A percentile compares a stretch with the other conserved stretches of the same genome.
Conservation (phyloP, 2,888 invertebrate species). For the Craniophora ligustri region DNA sequence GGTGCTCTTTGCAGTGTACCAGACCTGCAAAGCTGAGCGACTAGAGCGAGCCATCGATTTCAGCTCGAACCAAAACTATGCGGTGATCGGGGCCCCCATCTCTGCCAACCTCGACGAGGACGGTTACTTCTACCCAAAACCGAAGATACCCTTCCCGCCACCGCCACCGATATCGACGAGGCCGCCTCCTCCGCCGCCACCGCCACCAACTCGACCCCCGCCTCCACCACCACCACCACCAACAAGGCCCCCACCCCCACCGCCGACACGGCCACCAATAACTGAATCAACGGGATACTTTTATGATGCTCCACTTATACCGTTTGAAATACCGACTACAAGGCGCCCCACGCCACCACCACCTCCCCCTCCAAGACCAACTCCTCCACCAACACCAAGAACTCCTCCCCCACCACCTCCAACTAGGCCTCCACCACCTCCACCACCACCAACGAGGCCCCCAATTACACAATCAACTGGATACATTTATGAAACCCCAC, state of each 20-base stretch:
- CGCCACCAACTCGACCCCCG: conserved; percentile 44
- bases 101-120: conserved; percentile 78
- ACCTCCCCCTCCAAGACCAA: conserved; percentile 3
- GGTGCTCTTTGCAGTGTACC: conserved; percentile 80
- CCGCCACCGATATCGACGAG: conserved; percentile 53
- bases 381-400: conserved; percentile 45
- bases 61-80: conserved; percentile 78
- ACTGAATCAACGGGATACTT: conserved; percentile 63
- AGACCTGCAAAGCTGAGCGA: conserved; percentile 76
- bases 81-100: conserved; percentile 77
- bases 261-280: conserved; percentile 41
- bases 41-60: conserved; percentile 72
- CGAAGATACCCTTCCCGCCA: conserved; percentile 79
- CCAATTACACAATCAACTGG: conserved; percentile 56
- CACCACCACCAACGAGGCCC: conserved; percentile 32
- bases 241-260: conserved; percentile 41
- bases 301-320: conserved; percentile 60
- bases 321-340: conserved; percentile 48
- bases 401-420: conserved; percentile 51
- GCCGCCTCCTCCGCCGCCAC: conserved; percentile 35
- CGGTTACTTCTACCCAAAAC: conserved; percentile 85
- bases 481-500: conserved; percentile 62
- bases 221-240: conserved; percentile 41
- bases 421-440: conserved; percentile 22
- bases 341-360: conserved; percentile 32